These are phyloP conservation scores for Rhodinocichla rosea DNA, from an alignment of 2,113 vertebrate genomes.

Conservation along the genomic window DNA sequence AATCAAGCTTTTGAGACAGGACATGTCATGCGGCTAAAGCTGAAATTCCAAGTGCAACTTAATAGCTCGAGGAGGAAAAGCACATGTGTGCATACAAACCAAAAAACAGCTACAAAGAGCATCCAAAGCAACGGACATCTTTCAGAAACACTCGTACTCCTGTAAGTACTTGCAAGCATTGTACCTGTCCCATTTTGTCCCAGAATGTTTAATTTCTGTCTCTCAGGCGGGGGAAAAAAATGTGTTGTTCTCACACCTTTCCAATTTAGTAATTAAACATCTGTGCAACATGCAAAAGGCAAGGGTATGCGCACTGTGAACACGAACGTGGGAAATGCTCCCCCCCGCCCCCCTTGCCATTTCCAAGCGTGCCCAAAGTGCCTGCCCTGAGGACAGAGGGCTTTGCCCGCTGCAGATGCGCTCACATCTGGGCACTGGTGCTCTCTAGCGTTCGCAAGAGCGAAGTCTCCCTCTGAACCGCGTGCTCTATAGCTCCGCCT, in stretches of 20 bases:
- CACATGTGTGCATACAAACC: neutral
- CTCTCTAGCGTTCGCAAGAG: neutral
- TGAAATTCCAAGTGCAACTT: neutral
- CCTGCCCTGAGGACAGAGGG: neutral
- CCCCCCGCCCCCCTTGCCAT: neutral
- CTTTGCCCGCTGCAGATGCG: neutral
- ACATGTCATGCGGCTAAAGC: neutral
- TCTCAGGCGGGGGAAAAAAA: neutral
- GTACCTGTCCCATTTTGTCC: neutral
- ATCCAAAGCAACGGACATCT: neutral
- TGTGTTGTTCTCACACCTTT: neutral
- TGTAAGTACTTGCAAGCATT: neutral
- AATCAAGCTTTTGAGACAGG: constrained; percentile 9
- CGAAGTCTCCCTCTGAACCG: neutral
- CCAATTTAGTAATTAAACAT: neutral
- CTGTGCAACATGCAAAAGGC: neutral
- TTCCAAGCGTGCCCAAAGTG: neutral
- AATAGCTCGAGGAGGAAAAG: neutral
- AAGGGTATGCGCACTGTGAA: accelerated
- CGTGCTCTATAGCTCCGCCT: neutral
- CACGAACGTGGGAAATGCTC: accelerated
- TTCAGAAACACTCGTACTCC: neutral
- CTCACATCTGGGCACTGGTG: neutral
- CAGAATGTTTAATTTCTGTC: neutral
- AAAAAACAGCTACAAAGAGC: neutral